phyloP scores from a whole-genome alignment of 2,888 invertebrate genomes.

The Ernsta delagoae region DNA sequence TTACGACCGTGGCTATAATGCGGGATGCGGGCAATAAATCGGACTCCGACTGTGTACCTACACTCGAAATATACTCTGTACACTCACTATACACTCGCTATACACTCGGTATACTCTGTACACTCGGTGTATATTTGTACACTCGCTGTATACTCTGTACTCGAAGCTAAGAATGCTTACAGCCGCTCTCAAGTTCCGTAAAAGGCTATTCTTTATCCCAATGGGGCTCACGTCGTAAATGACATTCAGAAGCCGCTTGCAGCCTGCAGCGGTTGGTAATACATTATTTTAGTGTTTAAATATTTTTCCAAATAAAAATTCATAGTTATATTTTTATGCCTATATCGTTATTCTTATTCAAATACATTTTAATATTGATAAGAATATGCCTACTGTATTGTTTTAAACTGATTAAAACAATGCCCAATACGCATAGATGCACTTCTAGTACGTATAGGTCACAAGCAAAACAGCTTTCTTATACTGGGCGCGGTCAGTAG shows the following conservation, averaged over 20 bases:
- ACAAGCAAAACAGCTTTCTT: too few species aligned
- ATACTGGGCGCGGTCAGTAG: too few species aligned
- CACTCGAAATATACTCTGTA: neutral
- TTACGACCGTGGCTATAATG: slow-evolving; percentile 12
- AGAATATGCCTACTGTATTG: too few species aligned
- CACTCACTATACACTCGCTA: too few species aligned
- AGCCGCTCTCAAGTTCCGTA: neutral
- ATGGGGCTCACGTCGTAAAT: slow-evolving; percentile 2
- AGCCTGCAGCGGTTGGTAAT: neutral
- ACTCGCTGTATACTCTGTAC: neutral
- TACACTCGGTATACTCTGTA: neutral
- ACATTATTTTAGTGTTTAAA: neutral
- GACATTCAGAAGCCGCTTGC: neutral
- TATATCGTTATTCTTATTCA: too few species aligned
- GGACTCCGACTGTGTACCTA: slow-evolving; percentile 8
- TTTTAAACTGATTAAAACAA: too few species aligned
- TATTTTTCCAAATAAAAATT: neutral
- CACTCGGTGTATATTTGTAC: too few species aligned
- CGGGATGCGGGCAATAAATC: slow-evolving; percentile 13
- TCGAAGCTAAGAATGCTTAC: slow-evolving; percentile 9
- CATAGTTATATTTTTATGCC: too few species aligned
- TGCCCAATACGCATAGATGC: too few species aligned
- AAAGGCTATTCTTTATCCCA: slow-evolving; percentile 8
- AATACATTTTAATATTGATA: too few species aligned
- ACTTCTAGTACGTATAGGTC: too few species aligned